Evolutionary conservation across 2,797 vertebrate species (phyloP).

Genomic region (Sebastes baramenuke): DNA sequence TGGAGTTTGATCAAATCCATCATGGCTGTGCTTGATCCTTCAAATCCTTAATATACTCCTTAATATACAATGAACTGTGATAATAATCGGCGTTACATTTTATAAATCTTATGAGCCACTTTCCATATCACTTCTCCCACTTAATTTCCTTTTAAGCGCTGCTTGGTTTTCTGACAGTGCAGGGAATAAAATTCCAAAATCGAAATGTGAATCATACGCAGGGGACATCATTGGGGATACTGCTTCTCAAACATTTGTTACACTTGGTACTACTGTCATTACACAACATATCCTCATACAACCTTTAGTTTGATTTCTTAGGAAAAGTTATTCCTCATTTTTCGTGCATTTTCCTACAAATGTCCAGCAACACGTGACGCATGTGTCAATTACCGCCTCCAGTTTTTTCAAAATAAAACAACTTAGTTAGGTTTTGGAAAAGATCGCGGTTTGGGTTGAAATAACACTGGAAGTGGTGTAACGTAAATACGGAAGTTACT

Average conservation of each 20-base stretch:
- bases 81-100: conserved; percentile 9
- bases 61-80: conserved; percentile 7
- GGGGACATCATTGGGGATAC: not conserved
- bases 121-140: not conserved
- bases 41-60: conserved; percentile 25
- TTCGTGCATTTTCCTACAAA: too few species aligned
- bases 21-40: conserved; percentile 14
- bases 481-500: not conserved
- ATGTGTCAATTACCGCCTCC: too few species aligned
- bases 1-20: conserved; percentile 46
- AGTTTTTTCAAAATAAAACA: too few species aligned
- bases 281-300: not conserved
- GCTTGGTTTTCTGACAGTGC: not conserved
- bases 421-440: too few species aligned
- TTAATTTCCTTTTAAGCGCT: not conserved
- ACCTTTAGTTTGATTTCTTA: too few species aligned
- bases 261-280: not conserved
- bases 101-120: conserved; percentile 6
- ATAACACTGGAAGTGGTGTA: not conserved
- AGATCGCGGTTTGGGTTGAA: too few species aligned
- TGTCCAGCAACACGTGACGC: too few species aligned
- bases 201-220: not conserved
- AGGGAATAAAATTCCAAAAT: not conserved
- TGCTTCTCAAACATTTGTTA: not conserved
- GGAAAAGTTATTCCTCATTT: too few species aligned